Base-by-base conservation (phyloP, 64 coral and sea anemone species). In the Porites lutea region DNA sequence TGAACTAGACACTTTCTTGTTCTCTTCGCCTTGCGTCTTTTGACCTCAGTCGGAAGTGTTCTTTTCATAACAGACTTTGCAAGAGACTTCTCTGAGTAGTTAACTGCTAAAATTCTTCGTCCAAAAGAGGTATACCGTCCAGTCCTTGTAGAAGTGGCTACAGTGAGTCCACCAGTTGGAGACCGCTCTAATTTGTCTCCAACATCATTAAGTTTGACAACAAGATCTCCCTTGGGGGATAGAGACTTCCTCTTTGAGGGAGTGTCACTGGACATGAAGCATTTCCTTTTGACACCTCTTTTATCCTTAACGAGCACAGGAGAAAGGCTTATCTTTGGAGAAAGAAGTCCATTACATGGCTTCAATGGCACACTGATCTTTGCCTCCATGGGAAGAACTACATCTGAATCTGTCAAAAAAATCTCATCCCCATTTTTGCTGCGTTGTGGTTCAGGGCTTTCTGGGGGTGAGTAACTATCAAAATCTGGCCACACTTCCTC, bases 41-140 rank as follows among this genome's bases (percentile, higher is more conserved):
- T 69, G 16, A 12, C 15, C 47, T 67, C 19, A 51, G 81, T n/a
- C 4, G 46, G 13, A 68, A 21, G 2, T n/a, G 62, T 18, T 10
- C 59, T 18, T 51, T 19, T 51, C 37, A 52, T 10, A 14, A n/a
- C 48, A 65, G 59, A 21, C 46, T 84, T 84, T 22, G 63, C 46
- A 20, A 84, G 81, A 6, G 62, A 20, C 52, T 84, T 69, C 13
- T 84, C 81, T 52, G 62, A 69, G 47, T 84, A 84, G 81, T 69
- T 68, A 37, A 37, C 27, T 50, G 64, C 48, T 13, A 49, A 19
- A 52, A 69, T 47, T 64, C 45, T 67, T 19, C 81, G 61, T 21
- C 81, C 81, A 84, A 47, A 84, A 11, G 8, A 22, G 18, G 63
- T 69, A n/a, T 51, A 51, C 22, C 81, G 44, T 22, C 18, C 81